These are phyloP conservation scores for Entosphenus tridentatus DNA, from an alignment of 2,113 vertebrate species.

Conservation along the genomic window DNA sequence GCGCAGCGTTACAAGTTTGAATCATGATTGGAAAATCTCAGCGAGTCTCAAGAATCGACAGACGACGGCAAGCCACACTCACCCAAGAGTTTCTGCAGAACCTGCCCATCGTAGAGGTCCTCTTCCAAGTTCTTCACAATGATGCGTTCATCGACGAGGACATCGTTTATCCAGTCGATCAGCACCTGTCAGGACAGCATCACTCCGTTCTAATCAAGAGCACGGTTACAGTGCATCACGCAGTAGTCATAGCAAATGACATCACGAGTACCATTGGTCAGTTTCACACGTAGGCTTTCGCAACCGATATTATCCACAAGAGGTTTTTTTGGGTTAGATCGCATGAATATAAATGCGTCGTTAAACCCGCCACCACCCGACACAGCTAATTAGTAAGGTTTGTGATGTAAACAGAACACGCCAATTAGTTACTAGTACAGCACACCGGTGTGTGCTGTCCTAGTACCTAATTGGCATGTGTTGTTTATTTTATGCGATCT, in stretches of 20 bases:
- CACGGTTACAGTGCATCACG: not conserved
- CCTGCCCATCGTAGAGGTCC: slow-evolving; percentile 60
- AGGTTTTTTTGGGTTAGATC: not conserved
- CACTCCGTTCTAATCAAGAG: not conserved
- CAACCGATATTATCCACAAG: not conserved
- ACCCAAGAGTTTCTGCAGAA: slow-evolving; percentile 66
- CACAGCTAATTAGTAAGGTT: too few species aligned
- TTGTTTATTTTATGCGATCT: too few species aligned
- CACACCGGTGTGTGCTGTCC: too few species aligned
- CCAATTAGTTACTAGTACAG: too few species aligned
- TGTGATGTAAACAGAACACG: too few species aligned
- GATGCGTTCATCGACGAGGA: slow-evolving; percentile 56
- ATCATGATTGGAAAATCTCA: too few species aligned
- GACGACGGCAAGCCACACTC: slow-evolving; percentile 13
- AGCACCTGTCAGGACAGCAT: slow-evolving; percentile 28
- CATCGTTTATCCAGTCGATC: slow-evolving; percentile 73
- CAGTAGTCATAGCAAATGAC: not conserved
- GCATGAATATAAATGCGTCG: not conserved
- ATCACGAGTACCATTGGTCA: not conserved
- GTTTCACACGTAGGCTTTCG: not conserved
- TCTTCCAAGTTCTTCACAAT: slow-evolving; percentile 65
- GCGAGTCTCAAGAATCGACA: too few species aligned
- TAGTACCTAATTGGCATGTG: too few species aligned
- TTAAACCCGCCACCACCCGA: slow-evolving; percentile 7
- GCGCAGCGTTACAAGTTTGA: too few species aligned